Base-by-base conservation (phyloP, 1,140 invertebrate genomes). In the Cecropterus lyciades region DNA sequence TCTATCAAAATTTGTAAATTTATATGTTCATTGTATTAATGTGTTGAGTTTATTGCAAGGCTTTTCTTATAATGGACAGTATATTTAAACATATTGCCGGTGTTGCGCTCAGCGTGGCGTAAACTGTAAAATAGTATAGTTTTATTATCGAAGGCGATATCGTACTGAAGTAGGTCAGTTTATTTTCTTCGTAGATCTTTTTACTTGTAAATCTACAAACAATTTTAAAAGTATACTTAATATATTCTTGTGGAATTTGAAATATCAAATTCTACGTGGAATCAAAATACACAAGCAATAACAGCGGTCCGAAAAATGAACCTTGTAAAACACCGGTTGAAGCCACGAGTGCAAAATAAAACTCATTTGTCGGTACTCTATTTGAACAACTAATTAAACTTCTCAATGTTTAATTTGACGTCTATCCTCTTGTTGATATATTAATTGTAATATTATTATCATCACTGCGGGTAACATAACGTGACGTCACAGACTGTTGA, bases 31-130 rank as follows among this genome's bases (percentile, higher is more conserved):
- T n/a, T n/a, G n/a, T n/a, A n/a, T n/a, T n/a, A 33, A 40, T 40
- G 5, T 14, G 40, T 56, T 43, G 33, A 68, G 6, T 63, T 74
- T 66, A 46, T 65, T 59, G 57, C 37, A 45, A 55, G 65, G 81
- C 14, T 80, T 80, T 60, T n/a, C 11, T 52, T 69, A 63, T 46
- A 67, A 42, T 81, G 80, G 84, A 68, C 70, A 51, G 67, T 79
- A 77, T 83, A 80, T 84, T 77, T 77, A 75, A 81, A 72, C 72
- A 62, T 79, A 77, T 73, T 82, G 80, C 86, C 78, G 79, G 72
- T 82, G n/a, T n/a, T 80, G 69, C 77, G 76, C 70, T n/a, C 74
- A 77, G 65, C 64, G 42, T 53, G 63, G 70, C 68, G 67, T 76
- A 79, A 80, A 74, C 74, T 70, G 63, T 76, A 74, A 80, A 53